Evolutionary conservation across 2,797 vertebrate genomes (phyloP).

Genomic region (Hapalemur alaotrensis): DNA sequence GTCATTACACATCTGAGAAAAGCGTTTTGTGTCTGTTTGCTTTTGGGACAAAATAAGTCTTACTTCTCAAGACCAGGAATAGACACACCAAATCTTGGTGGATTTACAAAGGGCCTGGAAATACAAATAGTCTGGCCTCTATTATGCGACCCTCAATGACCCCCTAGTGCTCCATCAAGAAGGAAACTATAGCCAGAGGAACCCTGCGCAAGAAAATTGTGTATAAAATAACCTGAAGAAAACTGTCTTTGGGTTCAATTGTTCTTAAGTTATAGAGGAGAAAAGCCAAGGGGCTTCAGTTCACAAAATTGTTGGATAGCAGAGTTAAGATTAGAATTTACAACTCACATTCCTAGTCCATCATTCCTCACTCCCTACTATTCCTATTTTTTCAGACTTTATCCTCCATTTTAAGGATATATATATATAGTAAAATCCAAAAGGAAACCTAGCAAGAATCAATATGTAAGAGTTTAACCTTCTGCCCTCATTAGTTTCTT

Average conservation of each 20-base stretch:
- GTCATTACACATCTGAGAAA: not conserved
- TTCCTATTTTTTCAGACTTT: not conserved
- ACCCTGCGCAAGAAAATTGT: not conserved
- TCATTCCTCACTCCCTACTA: not conserved
- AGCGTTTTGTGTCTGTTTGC: not conserved
- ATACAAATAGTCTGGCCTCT: not conserved
- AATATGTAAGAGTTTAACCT: not conserved
- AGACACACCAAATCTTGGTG: not conserved
- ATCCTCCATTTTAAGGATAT: not conserved
- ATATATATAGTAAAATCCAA: not conserved
- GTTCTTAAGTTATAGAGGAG: not conserved
- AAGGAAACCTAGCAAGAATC: not conserved
- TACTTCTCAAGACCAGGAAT: not conserved
- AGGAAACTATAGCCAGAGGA: not conserved
- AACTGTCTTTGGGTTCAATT: not conserved
- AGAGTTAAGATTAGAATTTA: constrained; percentile 7
- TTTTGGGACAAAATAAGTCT: not conserved
- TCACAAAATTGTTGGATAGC: not conserved
- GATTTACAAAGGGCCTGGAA: not conserved
- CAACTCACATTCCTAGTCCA: not conserved
- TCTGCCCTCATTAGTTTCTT: not conserved
- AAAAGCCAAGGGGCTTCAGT: not conserved
- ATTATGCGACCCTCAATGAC: not conserved
- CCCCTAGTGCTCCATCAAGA: not conserved
- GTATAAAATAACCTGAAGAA: not conserved